Percentiles rank a stretch among this genome's conserved stretches.
Conservation (phyloP, 2,888 invertebrate genomes). For the Eupithecia vulgata region DNA sequence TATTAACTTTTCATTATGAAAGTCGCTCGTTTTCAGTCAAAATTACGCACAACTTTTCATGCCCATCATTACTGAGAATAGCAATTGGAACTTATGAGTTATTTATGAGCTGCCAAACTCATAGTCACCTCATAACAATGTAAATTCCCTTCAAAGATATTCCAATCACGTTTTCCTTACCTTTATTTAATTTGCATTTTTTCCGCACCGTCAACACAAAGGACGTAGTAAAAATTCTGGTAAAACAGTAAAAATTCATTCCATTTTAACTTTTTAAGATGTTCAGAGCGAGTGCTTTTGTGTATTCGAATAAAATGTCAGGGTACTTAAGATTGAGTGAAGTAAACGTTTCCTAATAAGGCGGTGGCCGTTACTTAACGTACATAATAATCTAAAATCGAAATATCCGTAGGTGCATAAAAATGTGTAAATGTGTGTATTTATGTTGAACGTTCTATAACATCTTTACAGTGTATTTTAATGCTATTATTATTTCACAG, state of each 20-base stretch:
- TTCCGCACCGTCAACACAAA: conserved; percentile 27
- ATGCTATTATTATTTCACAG: conserved; percentile 62
- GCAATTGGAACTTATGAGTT: conserved; percentile 12
- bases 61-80: conserved; percentile 11
- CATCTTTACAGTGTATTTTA: background rate
- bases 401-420: background rate
- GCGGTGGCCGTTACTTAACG: background rate
- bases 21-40: background rate
- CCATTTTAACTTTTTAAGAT: conserved; percentile 22
- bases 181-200: conserved; percentile 34
- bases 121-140: conserved; percentile 24
- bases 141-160: conserved; percentile 27
- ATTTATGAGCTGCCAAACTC: conserved; percentile 28
- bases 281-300: conserved; percentile 10
- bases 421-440: background rate
- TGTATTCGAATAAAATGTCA: conserved; percentile 21
- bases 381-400: too few species aligned
- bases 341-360: background rate
- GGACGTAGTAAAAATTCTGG: conserved; percentile 19
- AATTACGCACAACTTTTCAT: conserved; percentile 6
- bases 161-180: conserved; percentile 32
- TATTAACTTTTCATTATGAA: background rate
- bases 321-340: background rate
- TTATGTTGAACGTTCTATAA: background rate
- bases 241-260: conserved; percentile 26